These are phyloP conservation scores for Rhincodon typus DNA, from an alignment of 2,797 vertebrate genomes.

Conservation along the genomic window DNA sequence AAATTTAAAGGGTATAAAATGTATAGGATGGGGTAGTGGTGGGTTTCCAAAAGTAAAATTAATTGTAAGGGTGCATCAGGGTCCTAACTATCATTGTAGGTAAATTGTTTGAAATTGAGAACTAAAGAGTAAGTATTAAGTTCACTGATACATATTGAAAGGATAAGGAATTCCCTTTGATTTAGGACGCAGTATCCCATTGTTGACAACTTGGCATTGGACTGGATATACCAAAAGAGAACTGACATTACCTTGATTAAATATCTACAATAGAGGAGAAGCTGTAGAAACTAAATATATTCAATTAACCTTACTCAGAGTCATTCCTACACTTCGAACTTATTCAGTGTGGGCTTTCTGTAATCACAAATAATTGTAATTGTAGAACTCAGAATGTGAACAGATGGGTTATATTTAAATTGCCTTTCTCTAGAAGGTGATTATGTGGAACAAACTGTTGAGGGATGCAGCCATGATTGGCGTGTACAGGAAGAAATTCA, in stretches of 20 bases:
- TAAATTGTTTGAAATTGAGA: not conserved
- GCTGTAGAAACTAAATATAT: not conserved
- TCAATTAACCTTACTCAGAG: not conserved
- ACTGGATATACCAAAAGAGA: not conserved
- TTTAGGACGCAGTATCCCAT: not conserved
- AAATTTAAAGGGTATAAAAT: not conserved
- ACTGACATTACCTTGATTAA: not conserved
- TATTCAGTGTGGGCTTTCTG: not conserved
- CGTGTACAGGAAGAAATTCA: not conserved
- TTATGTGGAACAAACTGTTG: not conserved
- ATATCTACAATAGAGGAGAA: not conserved
- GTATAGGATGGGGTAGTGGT: not conserved
- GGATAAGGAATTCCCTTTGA: not conserved
- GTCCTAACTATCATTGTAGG: not conserved
- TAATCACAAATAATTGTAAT: not conserved
- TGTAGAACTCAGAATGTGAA: too few relatives aligned
- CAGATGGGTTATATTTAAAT: not conserved
- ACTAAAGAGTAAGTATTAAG: not conserved
- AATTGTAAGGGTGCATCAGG: not conserved
- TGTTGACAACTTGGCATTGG: not conserved
- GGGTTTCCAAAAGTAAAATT: not conserved
- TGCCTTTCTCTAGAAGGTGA: not conserved
- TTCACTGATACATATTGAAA: not conserved
- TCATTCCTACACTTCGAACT: not conserved
- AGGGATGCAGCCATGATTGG: not conserved